Conservation (phyloP, 2,113 vertebrate genomes). For the Bucco capensis region DNA sequence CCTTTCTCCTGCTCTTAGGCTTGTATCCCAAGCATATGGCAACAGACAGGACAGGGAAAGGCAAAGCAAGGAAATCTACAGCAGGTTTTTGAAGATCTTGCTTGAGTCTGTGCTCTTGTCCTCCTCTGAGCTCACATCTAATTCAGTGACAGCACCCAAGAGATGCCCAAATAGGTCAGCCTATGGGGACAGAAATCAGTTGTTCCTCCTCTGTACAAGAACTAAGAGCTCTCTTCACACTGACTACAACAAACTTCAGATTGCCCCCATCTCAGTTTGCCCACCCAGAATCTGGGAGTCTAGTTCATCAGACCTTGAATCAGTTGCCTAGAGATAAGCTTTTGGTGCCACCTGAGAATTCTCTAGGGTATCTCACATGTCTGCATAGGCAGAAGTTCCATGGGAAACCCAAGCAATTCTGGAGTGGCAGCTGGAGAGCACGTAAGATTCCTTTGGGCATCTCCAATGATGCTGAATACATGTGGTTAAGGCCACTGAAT, state of each 20-base stretch:
- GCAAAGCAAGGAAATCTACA: background rate
- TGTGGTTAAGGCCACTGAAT: background rate
- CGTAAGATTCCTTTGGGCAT: background rate
- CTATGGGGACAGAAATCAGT: background rate
- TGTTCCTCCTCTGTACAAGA: background rate
- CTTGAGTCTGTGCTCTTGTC: background rate
- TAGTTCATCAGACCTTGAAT: background rate
- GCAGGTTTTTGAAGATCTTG: background rate
- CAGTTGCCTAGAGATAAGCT: background rate
- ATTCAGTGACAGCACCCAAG: background rate
- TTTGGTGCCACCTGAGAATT: background rate
- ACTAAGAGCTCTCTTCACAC: background rate
- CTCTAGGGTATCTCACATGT: background rate
- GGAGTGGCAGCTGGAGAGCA: background rate
- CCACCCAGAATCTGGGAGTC: background rate
- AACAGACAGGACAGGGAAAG: background rate
- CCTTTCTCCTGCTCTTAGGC: background rate
- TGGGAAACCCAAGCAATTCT: background rate
- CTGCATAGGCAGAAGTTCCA: background rate
- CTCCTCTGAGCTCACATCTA: background rate
- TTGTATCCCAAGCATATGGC: background rate
- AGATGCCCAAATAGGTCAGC: background rate
- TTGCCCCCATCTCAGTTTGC: background rate
- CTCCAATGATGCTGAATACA: background rate
- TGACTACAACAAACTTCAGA: background rate